These are phyloP conservation scores for Bembecia ichneumoniformis DNA, from an alignment of 2,888 invertebrate genomes.

Conservation along the genomic window DNA sequence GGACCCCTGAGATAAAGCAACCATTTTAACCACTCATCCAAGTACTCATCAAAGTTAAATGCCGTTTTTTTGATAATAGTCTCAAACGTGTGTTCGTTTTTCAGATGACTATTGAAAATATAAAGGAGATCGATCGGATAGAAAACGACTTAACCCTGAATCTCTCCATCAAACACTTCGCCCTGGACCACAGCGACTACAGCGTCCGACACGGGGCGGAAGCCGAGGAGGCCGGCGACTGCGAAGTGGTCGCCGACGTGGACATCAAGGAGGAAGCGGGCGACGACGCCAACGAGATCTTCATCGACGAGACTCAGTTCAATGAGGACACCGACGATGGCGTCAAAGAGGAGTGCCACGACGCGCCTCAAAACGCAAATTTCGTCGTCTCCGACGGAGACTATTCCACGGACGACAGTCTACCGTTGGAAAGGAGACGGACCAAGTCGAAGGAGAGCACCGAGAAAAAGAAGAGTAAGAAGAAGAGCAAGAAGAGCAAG, in stretches of 20 bases:
- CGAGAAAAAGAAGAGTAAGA: constrained; percentile 8
- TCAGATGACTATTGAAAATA: too few species aligned
- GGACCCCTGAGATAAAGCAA: too few species aligned
- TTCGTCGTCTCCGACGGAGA: constrained; percentile 14
- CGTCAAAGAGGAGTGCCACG: constrained; percentile 10
- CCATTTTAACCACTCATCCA: too few species aligned
- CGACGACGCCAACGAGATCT: constrained; percentile 1
- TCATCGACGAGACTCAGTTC: neutral
- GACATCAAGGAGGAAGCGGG: constrained; percentile 2
- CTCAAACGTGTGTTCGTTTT: too few species aligned
- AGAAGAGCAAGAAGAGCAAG: constrained; percentile 13
- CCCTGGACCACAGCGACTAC: neutral
- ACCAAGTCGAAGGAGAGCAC: constrained; percentile 18
- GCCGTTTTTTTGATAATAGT: too few species aligned
- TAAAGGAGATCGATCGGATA: neutral
- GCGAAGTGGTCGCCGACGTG: neutral
- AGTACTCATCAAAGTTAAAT: too few species aligned
- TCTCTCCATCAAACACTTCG: neutral
- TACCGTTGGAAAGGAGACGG: constrained; percentile 29
- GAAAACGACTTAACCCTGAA: neutral
- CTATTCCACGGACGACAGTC: constrained; percentile 39
- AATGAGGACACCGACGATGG: constrained; percentile 15
- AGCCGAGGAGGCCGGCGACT: neutral
- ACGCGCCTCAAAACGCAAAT: constrained; percentile 9
- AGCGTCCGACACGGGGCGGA: neutral